phyloP scores from a whole-genome alignment of 2,888 invertebrate genomes.

The Liodrosophila aerea region DNA sequence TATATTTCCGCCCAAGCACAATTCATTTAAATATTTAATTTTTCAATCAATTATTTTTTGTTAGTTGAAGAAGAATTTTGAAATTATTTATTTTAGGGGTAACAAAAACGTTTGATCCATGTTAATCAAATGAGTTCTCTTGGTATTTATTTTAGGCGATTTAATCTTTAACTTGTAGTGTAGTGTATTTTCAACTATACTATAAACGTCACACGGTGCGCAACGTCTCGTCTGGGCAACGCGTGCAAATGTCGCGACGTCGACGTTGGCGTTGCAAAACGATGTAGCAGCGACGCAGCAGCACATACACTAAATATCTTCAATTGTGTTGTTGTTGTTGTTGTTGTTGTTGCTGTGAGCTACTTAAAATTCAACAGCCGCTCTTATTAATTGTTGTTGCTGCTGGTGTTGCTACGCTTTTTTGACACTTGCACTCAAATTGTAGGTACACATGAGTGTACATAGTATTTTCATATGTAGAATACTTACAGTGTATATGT shows the following conservation, averaged over 20 bases:
- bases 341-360: conserved; percentile 8
- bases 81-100: too few species aligned
- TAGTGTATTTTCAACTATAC: too few species aligned
- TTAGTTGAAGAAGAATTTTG: too few species aligned
- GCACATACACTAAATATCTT: conserved; percentile 59
- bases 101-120: too few species aligned
- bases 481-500: too few species aligned
- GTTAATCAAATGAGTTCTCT: too few species aligned
- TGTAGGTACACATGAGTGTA: neutral
- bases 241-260: conserved; percentile 64
- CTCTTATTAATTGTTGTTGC: neutral
- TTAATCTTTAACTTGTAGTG: too few species aligned
- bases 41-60: too few species aligned
- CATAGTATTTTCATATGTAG: too few species aligned
- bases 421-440: conserved; percentile 44
- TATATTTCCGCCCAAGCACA: too few species aligned
- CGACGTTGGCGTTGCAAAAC: conserved; percentile 27
- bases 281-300: conserved; percentile 28
- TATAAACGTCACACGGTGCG: conserved; percentile 50
- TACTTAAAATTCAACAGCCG: conserved; percentile 8
- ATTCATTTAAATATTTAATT: too few species aligned
- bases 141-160: too few species aligned
- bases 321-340: conserved; percentile 40
- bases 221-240: conserved; percentile 22
- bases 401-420: conserved; percentile 13